Conservation (phyloP, 23 tunicate species). For the Phallusia fumigata region DNA sequence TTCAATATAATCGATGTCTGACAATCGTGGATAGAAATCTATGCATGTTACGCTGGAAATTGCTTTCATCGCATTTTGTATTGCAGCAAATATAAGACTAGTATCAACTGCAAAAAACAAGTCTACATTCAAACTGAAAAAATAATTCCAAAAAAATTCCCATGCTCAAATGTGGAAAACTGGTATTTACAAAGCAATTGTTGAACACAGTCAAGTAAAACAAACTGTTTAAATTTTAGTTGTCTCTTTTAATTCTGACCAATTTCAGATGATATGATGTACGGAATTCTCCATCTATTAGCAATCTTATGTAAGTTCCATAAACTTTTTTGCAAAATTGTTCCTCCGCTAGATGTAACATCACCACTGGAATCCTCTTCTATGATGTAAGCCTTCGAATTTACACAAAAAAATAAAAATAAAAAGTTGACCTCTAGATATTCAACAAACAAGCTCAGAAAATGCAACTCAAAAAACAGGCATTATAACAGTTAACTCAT, state of each 20-base stretch:
- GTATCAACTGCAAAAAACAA: neutral
- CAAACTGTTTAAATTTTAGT: no score
- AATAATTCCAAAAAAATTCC: neutral
- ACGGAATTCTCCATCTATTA: slow-evolving; percentile 5
- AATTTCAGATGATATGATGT: slow-evolving; percentile 3
- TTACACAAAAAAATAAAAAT: no score
- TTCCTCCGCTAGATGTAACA: neutral
- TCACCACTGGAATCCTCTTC: neutral
- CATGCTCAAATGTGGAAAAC: no score
- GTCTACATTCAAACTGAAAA: neutral
- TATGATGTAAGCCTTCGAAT: neutral
- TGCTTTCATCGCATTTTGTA: neutral
- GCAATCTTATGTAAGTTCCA: neutral
- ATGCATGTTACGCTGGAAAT: slow-evolving; percentile 8
- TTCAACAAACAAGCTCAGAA: no score
- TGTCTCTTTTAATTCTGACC: neutral
- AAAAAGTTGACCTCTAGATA: no score
- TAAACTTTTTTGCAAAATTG: slow-evolving; percentile 3
- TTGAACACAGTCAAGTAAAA: no score
- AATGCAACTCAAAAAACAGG: no score
- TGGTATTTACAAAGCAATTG: no score
- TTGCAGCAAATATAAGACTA: neutral
- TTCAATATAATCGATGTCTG: neutral
- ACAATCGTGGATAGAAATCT: neutral
- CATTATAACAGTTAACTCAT: no score